Base-by-base conservation (phyloP, 2,113 vertebrate genomes). In the Rhadina sibilatrix region DNA sequence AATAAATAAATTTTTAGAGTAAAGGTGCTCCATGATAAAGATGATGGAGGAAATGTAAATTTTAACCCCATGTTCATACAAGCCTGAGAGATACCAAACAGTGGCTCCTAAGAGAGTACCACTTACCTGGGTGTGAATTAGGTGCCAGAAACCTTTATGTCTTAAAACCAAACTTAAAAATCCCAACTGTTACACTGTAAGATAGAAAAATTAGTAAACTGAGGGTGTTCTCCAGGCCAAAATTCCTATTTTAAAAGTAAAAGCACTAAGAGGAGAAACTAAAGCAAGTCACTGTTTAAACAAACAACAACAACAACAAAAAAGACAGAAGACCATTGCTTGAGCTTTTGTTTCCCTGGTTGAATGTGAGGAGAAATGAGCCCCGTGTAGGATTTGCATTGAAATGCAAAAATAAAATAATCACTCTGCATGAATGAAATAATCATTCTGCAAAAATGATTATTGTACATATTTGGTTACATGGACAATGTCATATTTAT, bases 401-500 rank as follows among this genome's bases (percentile, higher is more conserved):
- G 69, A 69, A 80, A 83, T 38, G 37, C 37, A 38, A 38, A 38
- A 38, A 38, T 38, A 38, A 38, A 38, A 38, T 38, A 38, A 38
- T 38, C 37, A 38, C 10, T 38, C 37, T 38, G 37, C 37, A 38
- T 38, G 37, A 38, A 38, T 38, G 37, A 38, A 38, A 38, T 38
- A 38, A 38, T 38, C 37, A 0, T 35, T 77, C 78, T 91, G 71
- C 33, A 11, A 60, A 94, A 83, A 68, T 37, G 2, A 64, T 83
- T 53, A 50, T 33, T 82, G 87, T 31, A 57, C 81, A 16, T 76
- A 83, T 72, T 95, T 50, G 89, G 87, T 93, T 94, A 53, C 89
- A 57, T 1, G 74, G 54, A 44, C 80, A 52, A 17, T 19, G 78
- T 64, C 64, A 27, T 46, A 70, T 89, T 93, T 89, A 66, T 53